phyloP scores from a whole-genome alignment of 2,797 vertebrate genomes.

The Mastacembelus armatus region DNA sequence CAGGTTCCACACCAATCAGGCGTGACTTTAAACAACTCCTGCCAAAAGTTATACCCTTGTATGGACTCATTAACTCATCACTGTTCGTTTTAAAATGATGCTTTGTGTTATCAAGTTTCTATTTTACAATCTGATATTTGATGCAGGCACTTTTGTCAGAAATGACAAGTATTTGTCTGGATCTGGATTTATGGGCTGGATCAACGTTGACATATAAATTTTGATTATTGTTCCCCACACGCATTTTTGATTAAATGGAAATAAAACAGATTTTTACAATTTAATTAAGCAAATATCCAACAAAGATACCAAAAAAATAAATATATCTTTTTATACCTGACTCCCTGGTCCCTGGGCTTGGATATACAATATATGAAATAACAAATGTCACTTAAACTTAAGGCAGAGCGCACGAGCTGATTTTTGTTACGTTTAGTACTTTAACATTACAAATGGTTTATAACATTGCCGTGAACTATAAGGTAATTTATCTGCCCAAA shows the following conservation, averaged over 20 bases:
- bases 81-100: neutral
- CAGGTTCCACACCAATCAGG: conserved; percentile 55
- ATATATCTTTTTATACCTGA: no score
- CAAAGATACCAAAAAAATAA: no score
- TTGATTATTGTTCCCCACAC: no score
- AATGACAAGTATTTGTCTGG: no score
- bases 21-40: conserved; percentile 47
- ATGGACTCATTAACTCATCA: neutral
- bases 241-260: no score
- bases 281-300: no score
- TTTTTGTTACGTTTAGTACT: neutral
- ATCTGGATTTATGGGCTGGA: no score
- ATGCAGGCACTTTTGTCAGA: neutral
- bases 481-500: neutral
- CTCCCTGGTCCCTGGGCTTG: neutral
- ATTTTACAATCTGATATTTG: neutral
- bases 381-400: neutral
- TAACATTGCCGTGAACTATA: neutral
- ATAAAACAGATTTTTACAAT: no score
- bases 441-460: neutral
- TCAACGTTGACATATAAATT: no score
- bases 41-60: conserved; percentile 19
- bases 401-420: neutral
- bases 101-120: conserved; percentile 3
- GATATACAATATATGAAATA: neutral